Base-by-base conservation (phyloP, 23 tunicate species). In the Oikopleura dioica region DNA sequence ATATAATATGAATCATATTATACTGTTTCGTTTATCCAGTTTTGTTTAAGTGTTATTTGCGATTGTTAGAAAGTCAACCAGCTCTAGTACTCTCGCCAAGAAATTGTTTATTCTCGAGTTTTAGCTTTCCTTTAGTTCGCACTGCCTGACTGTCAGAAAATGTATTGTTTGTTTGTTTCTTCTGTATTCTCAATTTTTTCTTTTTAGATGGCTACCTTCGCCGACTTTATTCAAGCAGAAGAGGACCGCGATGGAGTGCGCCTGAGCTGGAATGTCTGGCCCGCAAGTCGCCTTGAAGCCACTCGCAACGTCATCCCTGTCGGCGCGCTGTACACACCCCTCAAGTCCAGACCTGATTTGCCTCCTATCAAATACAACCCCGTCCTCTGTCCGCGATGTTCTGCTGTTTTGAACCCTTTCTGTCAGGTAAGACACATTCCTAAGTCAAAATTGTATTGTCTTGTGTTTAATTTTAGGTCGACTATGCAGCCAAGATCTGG, bases 211-310 rank as follows among this genome's bases (percentile, higher is more conserved):
- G 58, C 95, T 36, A 91, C 97, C 38, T 91, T 82, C 76, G 87
- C 85, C 51, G 92, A 91, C 36, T 91, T 82, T 67, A 91, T 91
- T 35, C 76, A 83, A 35, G 84, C 85, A 80, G 85, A 91, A 82
- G 97, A 91, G 76, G 92, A 85, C 31, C 78, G 92, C 35, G 97
- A 91, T 80, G 97, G 97, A 5, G 68, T 91, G 0, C 79, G 97
- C 51, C 76, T 77, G 78, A 91, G 97, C 58, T 91, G 92, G 92
- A 91, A 91, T 86, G 84, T 85, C 0, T 91, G 92, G 92, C 97
- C 97, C 1, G 82, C 92, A n/a, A 85, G 92, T 4, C 59, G 97
- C 29, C 76, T 91, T 1, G 97, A 91, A 76, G 97, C 97, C 0
- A 85, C 92, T 0, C 78, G 92, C 77, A 91, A 84, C 81, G 97